Base-by-base conservation (phyloP, 2,888 invertebrate species). In the Blera fallax region DNA sequence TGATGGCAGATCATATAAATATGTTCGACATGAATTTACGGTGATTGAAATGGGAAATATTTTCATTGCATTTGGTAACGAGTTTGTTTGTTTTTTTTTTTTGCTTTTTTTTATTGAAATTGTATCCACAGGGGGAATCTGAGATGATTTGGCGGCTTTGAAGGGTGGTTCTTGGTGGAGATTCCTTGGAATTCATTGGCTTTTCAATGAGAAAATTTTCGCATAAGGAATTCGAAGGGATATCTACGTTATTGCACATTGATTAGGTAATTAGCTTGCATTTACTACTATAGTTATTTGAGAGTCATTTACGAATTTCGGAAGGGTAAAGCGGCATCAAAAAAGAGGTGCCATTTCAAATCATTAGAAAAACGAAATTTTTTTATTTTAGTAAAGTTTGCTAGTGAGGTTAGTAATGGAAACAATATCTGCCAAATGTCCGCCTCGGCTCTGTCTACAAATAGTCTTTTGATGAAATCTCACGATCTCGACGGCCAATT, bases 11-110 rank as follows among this genome's bases (percentile, higher is more conserved):
- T 79, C 72, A 72, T 79, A 79, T 72, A 79, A 79, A 79, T 58
- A 72, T 72, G 79, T 79, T 79, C 64, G 79, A 79, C 79, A 72
- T 79, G 79, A 79, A 79, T 79, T 79, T 65, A 79, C 79, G 79
- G 56, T 79, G 79, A 79, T 79, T 79, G 79, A 79, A 79, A 79
- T 79, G 79, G 64, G 79, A 79, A 79, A 64, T 64, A 65, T 45
- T 72, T 72, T 65, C 72, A 79, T 65, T 72, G 79, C 54, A 56
- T 72, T 79, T 40, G 54, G 56, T 72, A 79, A 56, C 56, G n/a
- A 48, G 70, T 72, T 79, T 79, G 50, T 54, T 10, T 16, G 4
- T 5, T 10, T 11, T 37, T 37, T 70, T 69, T 78, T 58, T 72
- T 79, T 79, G 50, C 43, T 10, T 52, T n/a, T n/a, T 10, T 21